Conservation (phyloP, 2,113 vertebrate genomes). For the Morone chrysops region DNA sequence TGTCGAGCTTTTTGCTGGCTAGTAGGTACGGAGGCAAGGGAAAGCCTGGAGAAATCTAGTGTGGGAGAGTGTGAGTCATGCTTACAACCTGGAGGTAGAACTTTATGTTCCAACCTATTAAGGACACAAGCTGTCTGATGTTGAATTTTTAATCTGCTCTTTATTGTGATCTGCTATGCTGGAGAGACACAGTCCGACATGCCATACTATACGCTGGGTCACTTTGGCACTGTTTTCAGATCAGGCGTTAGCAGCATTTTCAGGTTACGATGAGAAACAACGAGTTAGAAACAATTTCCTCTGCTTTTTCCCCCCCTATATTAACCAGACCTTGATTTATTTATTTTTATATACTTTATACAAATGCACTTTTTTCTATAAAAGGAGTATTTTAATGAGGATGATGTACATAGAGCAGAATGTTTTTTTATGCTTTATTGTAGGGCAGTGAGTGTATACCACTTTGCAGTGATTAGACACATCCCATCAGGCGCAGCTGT, state of each 20-base stretch:
- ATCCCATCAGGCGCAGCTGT: constrained; percentile 30
- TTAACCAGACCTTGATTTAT: background rate
- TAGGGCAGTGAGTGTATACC: background rate
- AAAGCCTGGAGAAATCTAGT: constrained; percentile 34
- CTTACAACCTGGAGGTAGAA: constrained; percentile 58
- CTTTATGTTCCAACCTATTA: constrained; percentile 67
- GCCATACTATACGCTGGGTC: constrained; percentile 6
- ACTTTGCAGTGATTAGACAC: constrained; percentile 13
- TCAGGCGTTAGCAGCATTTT: background rate
- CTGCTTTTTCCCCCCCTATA: background rate
- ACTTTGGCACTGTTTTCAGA: constrained; percentile 8
- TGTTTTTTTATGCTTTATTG: background rate
- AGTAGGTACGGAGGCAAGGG: constrained; percentile 22
- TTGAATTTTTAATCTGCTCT: constrained; percentile 68
- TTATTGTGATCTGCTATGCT: constrained; percentile 41
- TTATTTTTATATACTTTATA: background rate
- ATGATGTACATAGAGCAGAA: background rate
- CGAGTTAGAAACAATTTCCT: background rate
- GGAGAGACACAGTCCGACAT: constrained; percentile 23
- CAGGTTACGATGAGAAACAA: background rate
- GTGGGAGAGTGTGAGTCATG: constrained; percentile 49
- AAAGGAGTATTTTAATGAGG: background rate
- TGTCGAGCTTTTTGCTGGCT: constrained; percentile 14
- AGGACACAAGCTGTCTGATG: constrained; percentile 62
- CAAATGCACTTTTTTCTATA: background rate